Percentiles rank a stretch among this genome's conserved stretches.
Conservation (phyloP, 2,797 vertebrate genomes). For the Vipera latastei region DNA sequence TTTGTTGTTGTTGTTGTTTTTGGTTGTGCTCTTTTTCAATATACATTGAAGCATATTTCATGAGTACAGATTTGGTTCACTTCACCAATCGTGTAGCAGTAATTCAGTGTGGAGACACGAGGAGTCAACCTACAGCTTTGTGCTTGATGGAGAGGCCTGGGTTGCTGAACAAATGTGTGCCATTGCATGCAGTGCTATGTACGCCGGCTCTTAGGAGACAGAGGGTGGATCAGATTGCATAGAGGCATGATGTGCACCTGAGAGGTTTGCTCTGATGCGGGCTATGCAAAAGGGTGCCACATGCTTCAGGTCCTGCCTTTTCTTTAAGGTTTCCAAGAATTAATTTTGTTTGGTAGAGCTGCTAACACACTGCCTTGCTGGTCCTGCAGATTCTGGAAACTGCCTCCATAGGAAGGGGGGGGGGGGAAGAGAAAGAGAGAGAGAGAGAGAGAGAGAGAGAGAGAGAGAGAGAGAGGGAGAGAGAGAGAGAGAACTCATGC, state of each 20-base stretch:
- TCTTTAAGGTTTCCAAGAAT: conserved; percentile 8
- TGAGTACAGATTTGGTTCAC: not conserved
- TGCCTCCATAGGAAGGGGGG: not conserved
- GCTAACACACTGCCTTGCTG: not conserved
- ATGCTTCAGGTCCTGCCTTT: not conserved
- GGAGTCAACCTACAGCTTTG: not conserved
- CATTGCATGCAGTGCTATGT: not conserved
- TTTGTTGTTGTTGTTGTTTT: not conserved
- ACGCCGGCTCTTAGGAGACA: not conserved
- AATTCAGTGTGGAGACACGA: not conserved
- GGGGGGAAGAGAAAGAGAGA: not conserved
- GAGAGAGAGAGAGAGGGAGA: no score
- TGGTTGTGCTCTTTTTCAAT: not conserved
- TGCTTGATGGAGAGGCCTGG: not conserved
- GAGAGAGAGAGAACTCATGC: not conserved
- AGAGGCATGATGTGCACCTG: not conserved
- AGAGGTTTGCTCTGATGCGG: not conserved
- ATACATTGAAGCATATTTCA: not conserved
- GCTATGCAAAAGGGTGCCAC: not conserved
- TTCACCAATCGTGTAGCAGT: not conserved
- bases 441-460: no score
- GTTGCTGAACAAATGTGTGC: not conserved
- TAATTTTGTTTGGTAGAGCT: not conserved
- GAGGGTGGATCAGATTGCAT: not conserved
- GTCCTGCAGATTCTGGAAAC: conserved; percentile 9